Evolutionary conservation across 1,140 invertebrate species (phyloP).

Genomic region (Bactericera cockerelli): DNA sequence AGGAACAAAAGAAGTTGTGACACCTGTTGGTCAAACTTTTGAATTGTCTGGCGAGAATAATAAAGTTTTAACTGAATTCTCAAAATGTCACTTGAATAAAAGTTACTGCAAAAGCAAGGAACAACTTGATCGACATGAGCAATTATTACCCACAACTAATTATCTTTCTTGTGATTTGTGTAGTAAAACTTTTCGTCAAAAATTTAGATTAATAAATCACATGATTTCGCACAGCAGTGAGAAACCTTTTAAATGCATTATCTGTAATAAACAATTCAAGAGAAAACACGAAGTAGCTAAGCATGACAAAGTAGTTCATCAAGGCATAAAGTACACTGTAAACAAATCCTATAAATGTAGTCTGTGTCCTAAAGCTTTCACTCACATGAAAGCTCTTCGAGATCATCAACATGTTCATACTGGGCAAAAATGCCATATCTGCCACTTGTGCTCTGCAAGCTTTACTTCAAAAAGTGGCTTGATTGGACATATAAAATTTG

Average conservation of each 20-base stretch:
- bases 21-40: slow-evolving; percentile 82
- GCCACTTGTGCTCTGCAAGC: slow-evolving; percentile 37
- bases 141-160: background rate
- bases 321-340: background rate
- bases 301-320: slow-evolving; percentile 3
- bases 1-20: background rate
- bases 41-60: slow-evolving; percentile 72
- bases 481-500: slow-evolving; percentile 23
- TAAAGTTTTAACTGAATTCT: slow-evolving; percentile 41
- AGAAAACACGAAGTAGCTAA: slow-evolving; percentile 10
- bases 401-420: background rate
- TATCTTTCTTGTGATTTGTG: background rate
- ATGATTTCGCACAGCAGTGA: slow-evolving; percentile 40
- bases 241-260: slow-evolving; percentile 42
- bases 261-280: slow-evolving; percentile 30
- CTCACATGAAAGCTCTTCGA: background rate
- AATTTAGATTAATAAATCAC: background rate
- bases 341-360: slow-evolving; percentile 6
- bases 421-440: slow-evolving; percentile 27
- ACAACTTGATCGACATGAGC: background rate
- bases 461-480: slow-evolving; percentile 41
- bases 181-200: slow-evolving; percentile 8
- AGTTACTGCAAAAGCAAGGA: background rate
- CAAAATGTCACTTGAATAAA: background rate
- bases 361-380: slow-evolving; percentile 4